Conservation (phyloP, 2,797 vertebrate species). For the Silurus lanzhouensis region DNA sequence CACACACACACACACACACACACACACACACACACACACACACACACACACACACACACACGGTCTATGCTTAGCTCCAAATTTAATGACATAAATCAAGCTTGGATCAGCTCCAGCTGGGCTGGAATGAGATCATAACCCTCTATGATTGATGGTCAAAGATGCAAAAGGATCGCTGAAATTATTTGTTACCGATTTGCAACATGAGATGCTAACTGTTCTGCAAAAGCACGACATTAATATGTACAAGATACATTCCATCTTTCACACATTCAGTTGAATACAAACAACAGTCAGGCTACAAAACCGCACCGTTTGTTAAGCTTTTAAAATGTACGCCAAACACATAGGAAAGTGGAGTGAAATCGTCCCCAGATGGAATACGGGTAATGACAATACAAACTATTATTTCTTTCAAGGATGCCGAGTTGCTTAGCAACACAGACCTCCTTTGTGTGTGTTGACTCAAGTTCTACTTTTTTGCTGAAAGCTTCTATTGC, state of each 20-base stretch:
- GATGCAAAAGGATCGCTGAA: conserved; percentile 33
- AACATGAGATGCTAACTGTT: conserved; percentile 1
- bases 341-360: background rate
- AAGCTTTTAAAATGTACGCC: background rate
- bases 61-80: conserved; percentile 63
- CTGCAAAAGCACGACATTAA: background rate
- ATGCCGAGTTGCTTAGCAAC: conserved; percentile 28
- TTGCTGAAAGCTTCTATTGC: conserved; percentile 5
- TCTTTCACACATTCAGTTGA: background rate
- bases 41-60: conserved; percentile 54
- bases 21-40: conserved; percentile 55
- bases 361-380: conserved; percentile 3
- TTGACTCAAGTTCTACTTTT: background rate
- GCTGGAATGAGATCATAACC: conserved; percentile 43
- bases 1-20: background rate
- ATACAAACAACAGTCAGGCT: background rate
- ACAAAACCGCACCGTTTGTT: background rate
- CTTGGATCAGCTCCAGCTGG: conserved; percentile 48
- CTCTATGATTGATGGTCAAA: conserved; percentile 21
- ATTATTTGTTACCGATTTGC: background rate
- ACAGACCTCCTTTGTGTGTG: conserved; percentile 4
- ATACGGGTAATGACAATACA: conserved; percentile 4
- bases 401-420: conserved; percentile 9
- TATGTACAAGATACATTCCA: background rate
- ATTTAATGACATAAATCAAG: conserved; percentile 58